phyloP scores from a whole-genome alignment of 2,888 invertebrate genomes.

The Drosophila subsilvestris region DNA sequence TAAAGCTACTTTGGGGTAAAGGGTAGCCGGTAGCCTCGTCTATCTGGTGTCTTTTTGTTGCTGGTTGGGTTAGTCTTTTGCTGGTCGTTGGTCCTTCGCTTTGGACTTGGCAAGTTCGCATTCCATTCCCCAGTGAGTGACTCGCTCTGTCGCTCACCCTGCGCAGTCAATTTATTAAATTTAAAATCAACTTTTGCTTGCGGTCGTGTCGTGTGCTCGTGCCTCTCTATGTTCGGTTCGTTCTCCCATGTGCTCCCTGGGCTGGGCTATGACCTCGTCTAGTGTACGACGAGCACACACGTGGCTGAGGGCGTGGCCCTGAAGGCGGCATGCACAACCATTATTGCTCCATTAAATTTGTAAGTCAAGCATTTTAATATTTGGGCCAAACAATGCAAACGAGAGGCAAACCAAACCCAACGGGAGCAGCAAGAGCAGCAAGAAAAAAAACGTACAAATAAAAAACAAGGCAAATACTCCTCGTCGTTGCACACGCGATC shows the following conservation, averaged over 20 bases:
- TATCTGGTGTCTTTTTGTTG: conserved; percentile 3
- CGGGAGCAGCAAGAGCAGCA: conserved; percentile 30
- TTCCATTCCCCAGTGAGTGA: conserved; percentile 13
- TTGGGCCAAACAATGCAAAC: conserved; percentile 80
- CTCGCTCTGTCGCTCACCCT: conserved; percentile 5
- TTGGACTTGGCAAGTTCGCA: conserved; percentile 42
- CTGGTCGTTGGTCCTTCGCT: conserved; percentile 30
- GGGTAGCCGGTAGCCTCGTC: background rate
- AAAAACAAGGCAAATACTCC: conserved; percentile 47
- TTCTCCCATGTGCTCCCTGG: conserved; percentile 33
- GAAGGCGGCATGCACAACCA: conserved; percentile 54
- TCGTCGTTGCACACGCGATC: conserved; percentile 47
- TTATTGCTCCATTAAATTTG: conserved; percentile 80
- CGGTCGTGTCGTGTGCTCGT: conserved; percentile 28
- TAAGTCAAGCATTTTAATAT: conserved; percentile 80
- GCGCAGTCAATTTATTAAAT: conserved; percentile 69
- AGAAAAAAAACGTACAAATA: background rate
- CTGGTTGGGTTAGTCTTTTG: conserved; percentile 22
- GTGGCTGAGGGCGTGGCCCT: conserved; percentile 51
- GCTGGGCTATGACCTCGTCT: conserved; percentile 47
- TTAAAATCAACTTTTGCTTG: conserved; percentile 68
- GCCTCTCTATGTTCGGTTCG: conserved; percentile 2
- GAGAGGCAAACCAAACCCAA: conserved; percentile 49
- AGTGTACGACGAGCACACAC: conserved; percentile 38
- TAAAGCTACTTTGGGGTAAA: background rate